Base-by-base conservation (phyloP, 2,113 vertebrate species). In the Martes martes region DNA sequence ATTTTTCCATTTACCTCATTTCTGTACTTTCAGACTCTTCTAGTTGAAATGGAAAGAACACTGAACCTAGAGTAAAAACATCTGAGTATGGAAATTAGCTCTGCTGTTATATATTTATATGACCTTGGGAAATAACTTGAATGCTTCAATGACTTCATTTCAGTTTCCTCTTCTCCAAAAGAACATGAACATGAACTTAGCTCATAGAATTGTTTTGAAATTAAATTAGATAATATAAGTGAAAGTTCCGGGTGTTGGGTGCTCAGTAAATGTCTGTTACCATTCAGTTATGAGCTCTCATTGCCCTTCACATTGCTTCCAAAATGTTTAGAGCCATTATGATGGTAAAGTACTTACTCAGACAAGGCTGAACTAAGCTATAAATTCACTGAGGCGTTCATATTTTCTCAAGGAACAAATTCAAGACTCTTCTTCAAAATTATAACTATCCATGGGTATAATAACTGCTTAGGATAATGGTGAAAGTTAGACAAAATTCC, bases 341-440 rank as follows among this genome's bases (percentile, higher is more conserved):
- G 16, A 21, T n/a, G 24, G 24, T 47, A 45, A 89, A 71, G 47
- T 55, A 33, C 67, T 67, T 79, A 47, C 39, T 95, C 67, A 96
- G 61, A 73, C n/a, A 79, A 94, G 82, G 74, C 39, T 47, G 9
- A 52, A 47, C 59, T 61, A 69, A 73, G 76, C 36, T 84, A 78
- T 74, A 88, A 93, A 93, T 65, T 94, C 28, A 85, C 36, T 26
- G 3, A 65, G 61, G 57, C 14, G 0, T 65, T 89, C 67, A 74
- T 73, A 89, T 89, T 94, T 91, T 88, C 50, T 28, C 71, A 79
- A 84, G 65, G 73, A 95, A 96, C 50, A 90, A 71, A 79, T 59
- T 42, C 14, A 87, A 91, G 92, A 63, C 5, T 71, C 50, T 67
- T 89, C 57, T 95, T 85, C 52, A 89, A 80, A 92, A 86, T 9